Conservation (phyloP, 2,888 invertebrate species). For the Pyrgus malvae region DNA sequence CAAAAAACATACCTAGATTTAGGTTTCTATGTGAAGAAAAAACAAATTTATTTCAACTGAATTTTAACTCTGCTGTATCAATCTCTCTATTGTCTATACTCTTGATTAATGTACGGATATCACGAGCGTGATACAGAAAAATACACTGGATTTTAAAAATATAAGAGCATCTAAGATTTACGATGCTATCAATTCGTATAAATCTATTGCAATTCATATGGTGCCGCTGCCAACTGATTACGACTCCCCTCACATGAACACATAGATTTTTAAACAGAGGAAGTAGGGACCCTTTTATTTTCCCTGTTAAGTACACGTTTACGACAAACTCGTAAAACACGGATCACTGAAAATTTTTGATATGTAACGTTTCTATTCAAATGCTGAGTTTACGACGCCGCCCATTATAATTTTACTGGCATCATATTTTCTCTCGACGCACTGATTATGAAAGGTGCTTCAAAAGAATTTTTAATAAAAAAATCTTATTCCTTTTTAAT, state of each 20-base stretch:
- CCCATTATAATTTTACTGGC: slow-evolving; percentile 78
- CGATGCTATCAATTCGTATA: slow-evolving; percentile 27
- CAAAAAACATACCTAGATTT: too few relatives aligned
- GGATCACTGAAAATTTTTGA: slow-evolving; percentile 82
- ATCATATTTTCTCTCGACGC: slow-evolving; percentile 70
- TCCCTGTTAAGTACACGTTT: slow-evolving; percentile 76
- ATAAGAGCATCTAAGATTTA: slow-evolving; percentile 18
- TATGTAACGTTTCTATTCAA: slow-evolving; percentile 81
- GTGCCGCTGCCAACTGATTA: slow-evolving; percentile 50
- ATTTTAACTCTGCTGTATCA: too few relatives aligned
- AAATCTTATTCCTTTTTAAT: slow-evolving; percentile 75
- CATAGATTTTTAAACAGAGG: slow-evolving; percentile 66
- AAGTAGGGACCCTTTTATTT: slow-evolving; percentile 65
- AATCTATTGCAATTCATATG: slow-evolving; percentile 26
- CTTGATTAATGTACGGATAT: neutral
- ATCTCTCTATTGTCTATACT: neutral
- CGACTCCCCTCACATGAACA: slow-evolving; percentile 54
- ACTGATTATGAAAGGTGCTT: slow-evolving; percentile 70
- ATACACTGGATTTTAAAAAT: slow-evolving; percentile 15
- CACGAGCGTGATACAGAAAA: neutral
- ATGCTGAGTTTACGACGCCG: slow-evolving; percentile 71
- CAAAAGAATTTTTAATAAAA: slow-evolving; percentile 69
- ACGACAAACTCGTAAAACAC: slow-evolving; percentile 79
- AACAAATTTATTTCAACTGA: too few relatives aligned
- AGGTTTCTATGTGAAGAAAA: too few relatives aligned